Evolutionary conservation across 2,888 invertebrate species (phyloP).

Genomic region (Lottia gigantea): DNA sequence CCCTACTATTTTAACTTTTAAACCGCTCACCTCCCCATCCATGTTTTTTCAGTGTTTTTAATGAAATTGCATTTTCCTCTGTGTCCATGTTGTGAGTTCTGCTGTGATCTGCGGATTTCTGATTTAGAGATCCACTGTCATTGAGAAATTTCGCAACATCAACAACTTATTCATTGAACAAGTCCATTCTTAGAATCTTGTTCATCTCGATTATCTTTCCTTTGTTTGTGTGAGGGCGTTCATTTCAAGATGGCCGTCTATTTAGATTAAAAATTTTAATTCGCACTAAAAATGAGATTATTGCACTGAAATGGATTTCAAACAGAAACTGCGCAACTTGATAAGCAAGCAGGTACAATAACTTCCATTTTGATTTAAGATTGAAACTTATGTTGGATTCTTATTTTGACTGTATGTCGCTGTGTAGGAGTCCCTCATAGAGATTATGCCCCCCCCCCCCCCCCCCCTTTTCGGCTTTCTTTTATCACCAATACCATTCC

Average conservation of each 20-base stretch:
- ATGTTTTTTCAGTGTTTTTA: constrained; percentile 31
- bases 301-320: constrained; percentile 48
- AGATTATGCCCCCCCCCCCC: too few species aligned
- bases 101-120: background rate
- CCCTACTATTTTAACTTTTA: background rate
- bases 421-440: background rate
- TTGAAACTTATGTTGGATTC: too few species aligned
- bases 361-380: background rate
- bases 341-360: constrained; percentile 51
- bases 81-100: background rate
- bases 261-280: constrained; percentile 26
- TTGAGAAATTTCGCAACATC: background rate
- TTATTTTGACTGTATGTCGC: background rate
- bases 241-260: constrained; percentile 16
- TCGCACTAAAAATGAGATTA: constrained; percentile 9
- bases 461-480: too few species aligned
- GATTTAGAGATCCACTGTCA: background rate
- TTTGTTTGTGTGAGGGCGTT: constrained; percentile 19
- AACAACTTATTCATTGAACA: constrained; percentile 4
- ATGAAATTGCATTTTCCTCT: constrained; percentile 13
- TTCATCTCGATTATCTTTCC: constrained; percentile 11
- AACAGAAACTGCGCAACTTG: constrained; percentile 55
- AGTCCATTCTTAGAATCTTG: background rate
- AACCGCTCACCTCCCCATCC: constrained; percentile 44
- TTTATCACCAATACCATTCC: too few species aligned